These are phyloP conservation scores for Fregata magnificens DNA, from an alignment of 2,113 vertebrate genomes.

Conservation along the genomic window DNA sequence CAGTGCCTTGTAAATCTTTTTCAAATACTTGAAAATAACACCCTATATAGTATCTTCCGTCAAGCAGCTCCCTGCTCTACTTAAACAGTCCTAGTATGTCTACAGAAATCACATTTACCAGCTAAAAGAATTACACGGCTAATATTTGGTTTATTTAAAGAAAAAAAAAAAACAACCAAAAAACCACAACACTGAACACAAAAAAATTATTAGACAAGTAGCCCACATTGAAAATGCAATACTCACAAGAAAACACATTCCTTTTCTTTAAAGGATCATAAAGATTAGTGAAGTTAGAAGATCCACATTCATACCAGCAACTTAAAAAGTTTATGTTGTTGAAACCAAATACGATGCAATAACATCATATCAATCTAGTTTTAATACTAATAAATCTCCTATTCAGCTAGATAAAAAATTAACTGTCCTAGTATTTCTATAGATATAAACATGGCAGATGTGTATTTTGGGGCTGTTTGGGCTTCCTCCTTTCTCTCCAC, in stretches of 20 bases:
- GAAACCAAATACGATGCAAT: not conserved
- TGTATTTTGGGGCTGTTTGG: not conserved
- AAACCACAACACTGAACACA: not conserved
- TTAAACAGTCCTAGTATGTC: not conserved
- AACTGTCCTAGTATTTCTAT: slow-evolving; percentile 10
- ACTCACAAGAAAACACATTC: not conserved
- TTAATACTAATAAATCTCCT: not conserved
- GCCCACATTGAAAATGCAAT: not conserved
- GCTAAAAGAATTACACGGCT: not conserved
- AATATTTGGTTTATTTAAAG: not conserved
- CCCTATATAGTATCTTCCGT: not conserved
- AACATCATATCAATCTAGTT: not conserved
- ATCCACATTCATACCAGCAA: not conserved
- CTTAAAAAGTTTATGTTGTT: not conserved
- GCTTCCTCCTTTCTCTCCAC: not conserved
- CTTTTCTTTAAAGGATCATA: not conserved
- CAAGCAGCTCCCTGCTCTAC: not conserved
- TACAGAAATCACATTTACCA: not conserved
- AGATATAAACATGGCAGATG: slow-evolving; percentile 12
- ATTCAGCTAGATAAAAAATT: not conserved
- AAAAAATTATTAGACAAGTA: not conserved
- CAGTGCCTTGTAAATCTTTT: not conserved
- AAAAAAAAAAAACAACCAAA: not conserved
- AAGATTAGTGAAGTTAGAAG: not conserved
- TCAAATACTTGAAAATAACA: not conserved